phyloP scores from a whole-genome alignment of 2,888 invertebrate genomes.

The Nomada ferruginata region DNA sequence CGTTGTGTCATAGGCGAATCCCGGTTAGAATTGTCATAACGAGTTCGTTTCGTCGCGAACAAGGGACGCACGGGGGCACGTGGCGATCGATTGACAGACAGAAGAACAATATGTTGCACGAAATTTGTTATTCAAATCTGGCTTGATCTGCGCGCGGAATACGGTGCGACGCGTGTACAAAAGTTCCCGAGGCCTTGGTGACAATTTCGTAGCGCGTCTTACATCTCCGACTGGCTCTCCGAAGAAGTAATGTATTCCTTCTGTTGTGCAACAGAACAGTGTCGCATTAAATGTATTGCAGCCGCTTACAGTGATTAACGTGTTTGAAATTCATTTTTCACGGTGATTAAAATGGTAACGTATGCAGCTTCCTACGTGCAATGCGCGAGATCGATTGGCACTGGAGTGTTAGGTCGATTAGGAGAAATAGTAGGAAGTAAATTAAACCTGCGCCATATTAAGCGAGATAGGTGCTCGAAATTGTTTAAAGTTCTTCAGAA shows the following conservation, averaged over 20 bases:
- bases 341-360: too few relatives aligned
- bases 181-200: conserved; percentile 46
- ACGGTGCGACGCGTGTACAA: conserved; percentile 32
- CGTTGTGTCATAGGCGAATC: background rate
- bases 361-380: too few relatives aligned
- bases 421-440: too few relatives aligned
- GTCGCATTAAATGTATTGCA: background rate
- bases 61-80: background rate
- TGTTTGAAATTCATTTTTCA: background rate
- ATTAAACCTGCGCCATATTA: too few relatives aligned
- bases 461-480: too few relatives aligned
- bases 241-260: conserved; percentile 36
- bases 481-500: too few relatives aligned
- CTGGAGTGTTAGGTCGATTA: too few relatives aligned
- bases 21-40: background rate
- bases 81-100: background rate
- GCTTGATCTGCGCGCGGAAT: conserved; percentile 8
- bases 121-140: conserved; percentile 72
- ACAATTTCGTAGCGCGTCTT: conserved; percentile 35
- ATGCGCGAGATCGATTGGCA: too few relatives aligned
- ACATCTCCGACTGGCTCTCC: conserved; percentile 17
- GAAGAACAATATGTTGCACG: conserved; percentile 45
- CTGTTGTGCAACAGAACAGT: conserved; percentile 17
- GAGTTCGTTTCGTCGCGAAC: background rate
- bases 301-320: background rate